These are phyloP conservation scores for Apaloderma vittatum DNA, from an alignment of 2,113 vertebrate genomes.

Conservation along the genomic window DNA sequence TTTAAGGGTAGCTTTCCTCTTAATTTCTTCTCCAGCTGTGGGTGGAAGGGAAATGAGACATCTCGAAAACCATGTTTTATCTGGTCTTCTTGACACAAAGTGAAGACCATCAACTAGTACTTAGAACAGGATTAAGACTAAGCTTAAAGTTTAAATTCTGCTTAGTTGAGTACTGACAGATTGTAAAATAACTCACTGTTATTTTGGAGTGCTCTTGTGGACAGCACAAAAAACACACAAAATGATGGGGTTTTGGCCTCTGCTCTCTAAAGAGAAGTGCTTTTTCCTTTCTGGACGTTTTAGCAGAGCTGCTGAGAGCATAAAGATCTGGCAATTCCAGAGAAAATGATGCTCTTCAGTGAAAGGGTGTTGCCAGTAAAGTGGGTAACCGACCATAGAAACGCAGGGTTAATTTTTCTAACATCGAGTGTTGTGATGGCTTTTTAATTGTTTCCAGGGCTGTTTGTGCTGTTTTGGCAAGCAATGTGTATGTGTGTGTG, in stretches of 20 bases:
- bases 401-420: neutral
- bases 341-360: neutral
- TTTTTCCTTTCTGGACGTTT: neutral
- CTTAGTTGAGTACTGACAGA: neutral
- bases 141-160: slow-evolving; percentile 14
- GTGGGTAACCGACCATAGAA: neutral
- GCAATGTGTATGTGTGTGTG: rapidly evolving
- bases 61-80: neutral
- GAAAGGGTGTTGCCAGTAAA: neutral
- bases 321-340: neutral
- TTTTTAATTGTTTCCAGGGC: neutral
- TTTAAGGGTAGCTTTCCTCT: slow-evolving; percentile 33
- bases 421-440: neutral
- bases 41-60: slow-evolving; percentile 42
- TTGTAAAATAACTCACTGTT: neutral
- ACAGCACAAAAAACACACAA: neutral
- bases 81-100: neutral
- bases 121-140: neutral
- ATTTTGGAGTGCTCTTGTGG: neutral
- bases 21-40: neutral
- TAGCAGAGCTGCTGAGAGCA: neutral
- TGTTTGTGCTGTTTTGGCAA: neutral
- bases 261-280: neutral
- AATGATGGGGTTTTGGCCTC: neutral
- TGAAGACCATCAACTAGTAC: neutral